Percentiles rank a stretch among this genome's conserved stretches.
phyloP scores from a whole-genome alignment of 1,140 invertebrate genomes.

The Pseudomyrmex gracilis region DNA sequence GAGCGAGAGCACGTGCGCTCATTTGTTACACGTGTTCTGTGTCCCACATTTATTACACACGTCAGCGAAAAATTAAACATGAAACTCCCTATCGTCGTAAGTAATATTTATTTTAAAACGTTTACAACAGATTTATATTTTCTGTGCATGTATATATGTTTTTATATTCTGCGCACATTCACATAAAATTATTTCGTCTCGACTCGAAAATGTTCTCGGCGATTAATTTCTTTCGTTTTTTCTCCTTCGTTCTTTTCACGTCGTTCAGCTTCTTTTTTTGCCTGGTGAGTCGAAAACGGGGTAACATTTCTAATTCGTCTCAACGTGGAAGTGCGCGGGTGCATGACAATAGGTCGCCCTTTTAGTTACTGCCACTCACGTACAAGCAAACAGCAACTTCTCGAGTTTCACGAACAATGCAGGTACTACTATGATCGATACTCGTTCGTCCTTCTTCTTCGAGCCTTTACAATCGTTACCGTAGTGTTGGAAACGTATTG shows the following conservation, averaged over 20 bases:
- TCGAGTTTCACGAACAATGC: constrained; percentile 51
- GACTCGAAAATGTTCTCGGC: background rate
- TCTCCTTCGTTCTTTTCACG: background rate
- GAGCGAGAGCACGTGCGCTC: too few species aligned
- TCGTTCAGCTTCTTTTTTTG: background rate
- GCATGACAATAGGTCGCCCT: constrained; percentile 34
- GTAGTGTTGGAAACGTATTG: constrained; percentile 1
- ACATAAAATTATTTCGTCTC: too few species aligned
- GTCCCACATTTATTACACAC: background rate
- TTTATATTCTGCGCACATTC: too few species aligned
- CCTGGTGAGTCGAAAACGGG: constrained; percentile 15
- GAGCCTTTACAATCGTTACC: constrained; percentile 14
- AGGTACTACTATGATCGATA: constrained; percentile 57
- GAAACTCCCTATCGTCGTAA: background rate
- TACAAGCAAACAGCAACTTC: constrained; percentile 49
- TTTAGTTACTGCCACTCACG: constrained; percentile 4
- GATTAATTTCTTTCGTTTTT: background rate
- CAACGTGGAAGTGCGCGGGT: background rate
- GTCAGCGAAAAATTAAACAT: constrained; percentile 3
- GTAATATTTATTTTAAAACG: too few species aligned
- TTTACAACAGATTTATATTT: too few species aligned
- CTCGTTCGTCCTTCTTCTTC: constrained; percentile 39
- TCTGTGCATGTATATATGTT: too few species aligned
- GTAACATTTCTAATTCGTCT: constrained; percentile 34
- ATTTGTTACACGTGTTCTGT: background rate